Evolutionary conservation across 2,113 vertebrate genomes (phyloP), one percentile per base, ranked within the genome.

Genomic region (Nipponia nippon): DNA sequence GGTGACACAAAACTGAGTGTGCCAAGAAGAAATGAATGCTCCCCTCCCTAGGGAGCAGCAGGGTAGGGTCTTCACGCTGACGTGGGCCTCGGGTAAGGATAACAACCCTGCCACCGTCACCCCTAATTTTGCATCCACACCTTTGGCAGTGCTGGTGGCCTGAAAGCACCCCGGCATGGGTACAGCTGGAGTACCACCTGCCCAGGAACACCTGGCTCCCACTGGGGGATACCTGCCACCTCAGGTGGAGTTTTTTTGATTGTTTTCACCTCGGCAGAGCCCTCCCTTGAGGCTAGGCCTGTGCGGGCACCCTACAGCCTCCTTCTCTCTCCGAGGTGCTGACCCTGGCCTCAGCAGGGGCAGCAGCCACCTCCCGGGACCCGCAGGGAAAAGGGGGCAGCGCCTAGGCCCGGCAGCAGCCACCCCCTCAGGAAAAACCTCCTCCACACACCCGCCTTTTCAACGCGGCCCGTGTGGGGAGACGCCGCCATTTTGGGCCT

Each of bases 71-170:
- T 21, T 77, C 62, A 25, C 9, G 16, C 18, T 3, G 0, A 32
- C 0, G 0, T 2, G 16, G 16, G n/a, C 6, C 36, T 61, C 12
- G 5, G 9, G 26, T 17, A 34, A 25, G 15, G 8, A 4, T 2
- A 36, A 30, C 36, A 61, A 19, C 26, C 7, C 34, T 8, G 34
- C 23, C 7, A 18, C 25, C 13, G 15, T 32, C 47, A 26, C 15
- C 22, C 30, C 13, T 8, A 5, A 25, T 32, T 52, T 52, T 30
- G 34, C 13, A 23, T 11, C 12, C 13, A 10, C 23, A 3, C 23
- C 42, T 62, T 34, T 8, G 34, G 47, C 34, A 53, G 26, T 0
- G 29, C 42, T 5, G 21, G 36, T 4, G 59, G 21, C 49, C 56
- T 17, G 47, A 4, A 58, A 52, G 20, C 53, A 30, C n/a, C 47